These are phyloP conservation scores for Oscheius sp. DNA, from an alignment of 1,140 invertebrate species.

Conservation along the genomic window DNA sequence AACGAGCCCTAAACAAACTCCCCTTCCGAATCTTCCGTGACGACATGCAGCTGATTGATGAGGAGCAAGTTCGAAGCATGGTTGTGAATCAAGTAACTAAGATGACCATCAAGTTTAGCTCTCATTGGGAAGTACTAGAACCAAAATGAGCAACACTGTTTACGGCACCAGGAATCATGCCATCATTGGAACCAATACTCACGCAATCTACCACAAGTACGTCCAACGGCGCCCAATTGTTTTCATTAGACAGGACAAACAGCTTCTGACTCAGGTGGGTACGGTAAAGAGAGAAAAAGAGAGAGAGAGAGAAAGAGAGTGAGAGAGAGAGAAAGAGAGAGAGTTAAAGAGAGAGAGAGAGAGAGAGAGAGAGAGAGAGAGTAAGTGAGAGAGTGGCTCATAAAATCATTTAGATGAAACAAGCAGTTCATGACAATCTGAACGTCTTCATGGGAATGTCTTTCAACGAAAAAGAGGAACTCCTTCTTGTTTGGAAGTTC, in stretches of 20 bases:
- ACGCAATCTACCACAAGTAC: slow-evolving; percentile 56
- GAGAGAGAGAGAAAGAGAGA: too few relatives aligned
- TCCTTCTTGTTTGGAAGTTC: slow-evolving; percentile 59
- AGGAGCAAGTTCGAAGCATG: slow-evolving; percentile 56
- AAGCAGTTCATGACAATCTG: slow-evolving; percentile 56
- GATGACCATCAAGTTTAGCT: slow-evolving; percentile 38
- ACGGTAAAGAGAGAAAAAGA: not conserved
- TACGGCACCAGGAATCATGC: slow-evolving; percentile 50
- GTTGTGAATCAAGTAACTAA: slow-evolving; percentile 28
- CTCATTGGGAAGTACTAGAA: slow-evolving; percentile 53
- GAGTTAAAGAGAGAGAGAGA: too few relatives aligned
- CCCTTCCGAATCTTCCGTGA: slow-evolving; percentile 57
- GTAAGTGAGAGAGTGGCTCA: not conserved
- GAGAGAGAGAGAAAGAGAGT: too few relatives aligned
- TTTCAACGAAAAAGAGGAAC: slow-evolving; percentile 60
- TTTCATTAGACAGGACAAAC: slow-evolving; percentile 51
- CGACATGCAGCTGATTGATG: slow-evolving; percentile 57
- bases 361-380: too few relatives aligned
- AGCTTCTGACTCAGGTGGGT: slow-evolving; percentile 44
- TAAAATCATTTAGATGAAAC: slow-evolving; percentile 45
- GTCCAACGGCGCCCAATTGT: slow-evolving; percentile 52
- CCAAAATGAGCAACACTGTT: slow-evolving; percentile 57
- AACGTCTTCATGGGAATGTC: slow-evolving; percentile 58
- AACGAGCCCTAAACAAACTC: slow-evolving; percentile 54
- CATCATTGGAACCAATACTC: slow-evolving; percentile 59